Base-by-base conservation (phyloP, 1,140 invertebrate genomes). In the Pseudobourletiella spinata region DNA sequence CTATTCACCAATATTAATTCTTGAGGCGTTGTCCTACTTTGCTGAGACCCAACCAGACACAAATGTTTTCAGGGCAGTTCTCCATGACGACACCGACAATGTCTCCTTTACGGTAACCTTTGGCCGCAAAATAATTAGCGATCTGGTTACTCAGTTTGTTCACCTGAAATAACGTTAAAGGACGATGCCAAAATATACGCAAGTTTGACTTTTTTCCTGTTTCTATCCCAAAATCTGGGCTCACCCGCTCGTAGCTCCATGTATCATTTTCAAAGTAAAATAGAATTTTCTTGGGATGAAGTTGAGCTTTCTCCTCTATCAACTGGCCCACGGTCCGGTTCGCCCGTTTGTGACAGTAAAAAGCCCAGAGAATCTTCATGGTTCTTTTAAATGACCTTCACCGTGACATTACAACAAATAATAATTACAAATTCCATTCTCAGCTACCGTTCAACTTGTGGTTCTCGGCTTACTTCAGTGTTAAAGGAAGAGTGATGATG, bases 71-170 rank as follows among this genome's bases (percentile, higher is more conserved):
- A 3, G 76, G 76, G 30, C 76, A 67, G 29, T 69, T 79, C 39
- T 83, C 81, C 77, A 83, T 78, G 54, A 79, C 80, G 0, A 84
- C 51, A 8, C 80, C 79, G 1, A 84, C 74, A 18, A 78, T 76
- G 72, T 84, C 80, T 26, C 78, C 81, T 15, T 67, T 64, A 16
- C 65, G 56, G 30, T 71, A 76, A 1, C 77, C 78, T 6, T 70
- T 55, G 24, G 65, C 66, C 50, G 68, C 50, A 68, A 79, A 78
- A 30, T 59, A 75, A 67, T 79, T 78, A 0, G 75, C 79, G 3
- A 81, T 70, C 51, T 70, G 61, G 65, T 81, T 80, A 0, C 76
- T 73, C 48, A 73, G 74, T 16, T 75, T 66, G 24, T 81, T 76
- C 0, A 80, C 63, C 62, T 81, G 44, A 25, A n/a, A 39, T n/a